Percentiles rank a stretch among this genome's conserved stretches.
phyloP scores from a whole-genome alignment of 2,797 vertebrate species.

The Pseudomugil gertrudae region DNA sequence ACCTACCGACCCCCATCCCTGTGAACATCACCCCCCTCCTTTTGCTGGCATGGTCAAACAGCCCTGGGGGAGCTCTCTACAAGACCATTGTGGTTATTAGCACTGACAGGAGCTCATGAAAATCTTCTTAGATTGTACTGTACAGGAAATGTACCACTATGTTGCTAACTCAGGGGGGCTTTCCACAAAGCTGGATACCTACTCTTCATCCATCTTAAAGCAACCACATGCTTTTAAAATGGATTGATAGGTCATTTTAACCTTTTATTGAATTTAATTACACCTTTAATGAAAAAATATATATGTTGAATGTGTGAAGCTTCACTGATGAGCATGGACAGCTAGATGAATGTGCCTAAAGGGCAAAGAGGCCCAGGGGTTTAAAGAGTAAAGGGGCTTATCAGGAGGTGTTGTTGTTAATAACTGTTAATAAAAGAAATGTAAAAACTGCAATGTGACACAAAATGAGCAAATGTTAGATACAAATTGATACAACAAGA shows the following conservation, averaged over 20 bases:
- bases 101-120: conserved; percentile 70
- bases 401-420: neutral
- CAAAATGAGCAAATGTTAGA: neutral
- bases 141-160: conserved; percentile 58
- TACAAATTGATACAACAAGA: neutral
- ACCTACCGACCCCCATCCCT: conserved; percentile 30
- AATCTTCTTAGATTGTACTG: conserved; percentile 67
- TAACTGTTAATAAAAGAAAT: neutral
- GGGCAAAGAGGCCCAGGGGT: neutral
- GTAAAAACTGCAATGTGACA: neutral
- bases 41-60: conserved; percentile 64
- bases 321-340: neutral
- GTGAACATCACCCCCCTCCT: conserved; percentile 64
- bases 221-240: neutral
- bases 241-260: neutral
- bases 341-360: neutral
- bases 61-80: conserved; percentile 66
- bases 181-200: conserved; percentile 33
- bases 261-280: neutral
- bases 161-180: conserved; percentile 50
- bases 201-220: conserved; percentile 19
- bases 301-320: neutral
- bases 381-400: neutral
- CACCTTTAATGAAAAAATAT: neutral
- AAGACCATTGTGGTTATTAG: conserved; percentile 71